These are phyloP conservation scores for Sciurus carolinensis DNA, from an alignment of 2,797 vertebrate species.

Conservation along the genomic window DNA sequence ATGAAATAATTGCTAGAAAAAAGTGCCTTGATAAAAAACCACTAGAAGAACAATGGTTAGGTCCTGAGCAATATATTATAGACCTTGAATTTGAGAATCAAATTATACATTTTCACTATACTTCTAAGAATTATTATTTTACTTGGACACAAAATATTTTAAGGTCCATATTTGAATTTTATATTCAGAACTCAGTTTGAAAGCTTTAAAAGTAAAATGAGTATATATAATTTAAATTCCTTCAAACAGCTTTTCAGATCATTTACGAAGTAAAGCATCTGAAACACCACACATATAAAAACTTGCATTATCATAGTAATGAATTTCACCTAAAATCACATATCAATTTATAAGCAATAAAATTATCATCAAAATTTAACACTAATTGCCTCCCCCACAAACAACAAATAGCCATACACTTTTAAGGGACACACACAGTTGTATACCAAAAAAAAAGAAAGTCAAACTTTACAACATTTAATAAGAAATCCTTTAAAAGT, in stretches of 20 bases:
- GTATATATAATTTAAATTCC: background rate
- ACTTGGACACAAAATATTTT: constrained; percentile 39
- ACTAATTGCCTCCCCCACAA: background rate
- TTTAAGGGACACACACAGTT: background rate
- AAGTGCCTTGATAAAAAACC: constrained; percentile 36
- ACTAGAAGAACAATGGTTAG: constrained; percentile 30
- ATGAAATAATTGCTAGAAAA: background rate
- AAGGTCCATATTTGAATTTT: background rate
- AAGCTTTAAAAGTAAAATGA: constrained; percentile 57
- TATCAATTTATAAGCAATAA: constrained; percentile 49
- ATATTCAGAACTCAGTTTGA: constrained; percentile 26
- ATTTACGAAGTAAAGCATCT: constrained; percentile 40
- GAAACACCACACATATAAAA: constrained; percentile 42
- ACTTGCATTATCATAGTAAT: constrained; percentile 9
- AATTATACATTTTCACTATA: constrained; percentile 10
- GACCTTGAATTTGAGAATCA: constrained; percentile 39
- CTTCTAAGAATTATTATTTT: constrained; percentile 32
- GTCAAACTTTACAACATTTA: background rate
- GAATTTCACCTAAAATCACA: constrained; percentile 52
- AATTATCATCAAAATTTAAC: constrained; percentile 54
- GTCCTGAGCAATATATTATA: background rate
- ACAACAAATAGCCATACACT: background rate
- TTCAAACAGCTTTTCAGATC: constrained; percentile 51
- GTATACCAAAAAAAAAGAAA: background rate
- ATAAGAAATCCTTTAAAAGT: background rate